A percentile compares a stretch with the other conserved stretches of the same genome.
phyloP scores from a whole-genome alignment of 1,140 invertebrate genomes.

The Ylistrum balloti region DNA sequence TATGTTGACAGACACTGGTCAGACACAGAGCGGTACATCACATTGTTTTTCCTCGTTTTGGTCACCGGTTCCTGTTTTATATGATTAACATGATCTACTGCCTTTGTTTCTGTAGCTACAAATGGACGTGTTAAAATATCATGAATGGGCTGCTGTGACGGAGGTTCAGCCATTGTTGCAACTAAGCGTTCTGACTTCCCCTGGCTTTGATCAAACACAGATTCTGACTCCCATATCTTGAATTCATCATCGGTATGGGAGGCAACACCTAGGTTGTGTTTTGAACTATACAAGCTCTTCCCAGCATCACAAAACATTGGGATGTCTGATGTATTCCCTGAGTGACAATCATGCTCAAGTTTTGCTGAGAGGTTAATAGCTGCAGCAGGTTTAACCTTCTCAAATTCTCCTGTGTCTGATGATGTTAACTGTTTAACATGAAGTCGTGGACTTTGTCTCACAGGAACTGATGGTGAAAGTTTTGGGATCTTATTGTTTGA shows the following conservation, averaged over 20 bases:
- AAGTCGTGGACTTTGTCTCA: slow-evolving; percentile 61
- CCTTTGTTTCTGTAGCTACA: background rate
- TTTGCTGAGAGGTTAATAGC: slow-evolving; percentile 43
- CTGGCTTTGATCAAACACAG: background rate
- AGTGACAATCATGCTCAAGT: slow-evolving; percentile 42
- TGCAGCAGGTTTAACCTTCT: background rate
- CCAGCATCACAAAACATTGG: background rate
- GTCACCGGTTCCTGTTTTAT: slow-evolving; percentile 1
- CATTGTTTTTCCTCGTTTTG: slow-evolving; percentile 43
- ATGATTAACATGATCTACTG: background rate
- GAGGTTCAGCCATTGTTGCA: background rate
- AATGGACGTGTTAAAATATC: slow-evolving; percentile 19
- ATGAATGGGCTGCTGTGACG: background rate
- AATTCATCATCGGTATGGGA: background rate
- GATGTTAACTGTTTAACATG: slow-evolving; percentile 43
- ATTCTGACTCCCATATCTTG: slow-evolving; percentile 1
- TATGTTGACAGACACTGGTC: slow-evolving; percentile 54
- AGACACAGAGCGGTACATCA: slow-evolving; percentile 52
- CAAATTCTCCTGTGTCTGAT: background rate
- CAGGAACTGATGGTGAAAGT: slow-evolving; percentile 57
- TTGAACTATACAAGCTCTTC: background rate
- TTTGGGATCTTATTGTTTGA: slow-evolving; percentile 36
- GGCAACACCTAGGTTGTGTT: background rate
- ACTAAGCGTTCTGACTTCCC: background rate
- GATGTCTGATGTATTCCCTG: background rate